Base-by-base conservation (phyloP, 1,140 invertebrate species). In the Nephila pilipes region DNA sequence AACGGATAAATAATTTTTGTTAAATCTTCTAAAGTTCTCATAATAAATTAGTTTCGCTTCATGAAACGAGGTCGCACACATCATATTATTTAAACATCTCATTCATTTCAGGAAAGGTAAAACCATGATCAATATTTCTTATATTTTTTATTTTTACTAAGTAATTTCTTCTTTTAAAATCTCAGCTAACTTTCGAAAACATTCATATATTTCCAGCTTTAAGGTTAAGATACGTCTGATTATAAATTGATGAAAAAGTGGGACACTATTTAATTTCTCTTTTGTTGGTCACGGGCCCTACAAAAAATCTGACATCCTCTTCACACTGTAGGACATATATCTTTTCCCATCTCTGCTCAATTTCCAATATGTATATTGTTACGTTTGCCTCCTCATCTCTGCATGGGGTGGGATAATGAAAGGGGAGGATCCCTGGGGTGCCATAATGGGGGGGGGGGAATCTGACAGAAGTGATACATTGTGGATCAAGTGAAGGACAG, bases 391-490 rank as follows among this genome's bases (percentile, higher is more conserved):
- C 36, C 38, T 46, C 89, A 91, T 32, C 25, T 58, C 36, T 38
- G 65, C 38, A 85, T 79, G 80, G n/a, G 85, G n/a, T 83, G 54
- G 80, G 80, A 87, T 87, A 93, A 93, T 87, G 83, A 87, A 87
- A 93, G 83, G 91, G 91, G 91, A 60, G 80, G 55, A 46, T 57
- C 91, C 89, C 89, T 6, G 18, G 91, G 60, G 91, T 58, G 25
- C 25, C 83, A 87, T 87, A 79, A 93, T 36, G 58, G 63, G 57
- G 20, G 79, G 80, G 58, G 60, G 18, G 16, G 16, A 14, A 55
- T 60, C 83, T 79, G 60, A n/a, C 91, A 80, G 65, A 80, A 87
- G 83, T 93, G 91, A 93, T 93, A 79, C 85, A 93, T 93, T 85
- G 81, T 29, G 38, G 80, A 54, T 81, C 55, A 38, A 38, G 10